A percentile compares a stretch with the other conserved stretches of the same genome.
These are phyloP conservation scores for Neogale vison DNA, from an alignment of 2,113 vertebrate species.

Conservation along the genomic window DNA sequence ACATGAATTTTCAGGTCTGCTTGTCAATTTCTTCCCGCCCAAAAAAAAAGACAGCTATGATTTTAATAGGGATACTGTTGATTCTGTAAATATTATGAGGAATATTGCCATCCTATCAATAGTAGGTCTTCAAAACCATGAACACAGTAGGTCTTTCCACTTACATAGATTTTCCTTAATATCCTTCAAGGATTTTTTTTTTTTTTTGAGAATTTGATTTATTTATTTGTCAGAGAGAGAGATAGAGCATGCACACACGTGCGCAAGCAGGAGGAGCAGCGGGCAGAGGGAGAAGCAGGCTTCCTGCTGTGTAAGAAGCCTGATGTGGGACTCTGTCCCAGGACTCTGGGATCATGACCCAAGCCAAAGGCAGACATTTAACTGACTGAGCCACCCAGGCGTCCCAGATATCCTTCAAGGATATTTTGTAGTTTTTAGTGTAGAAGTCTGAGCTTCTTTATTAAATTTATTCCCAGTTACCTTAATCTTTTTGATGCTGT, in stretches of 20 bases:
- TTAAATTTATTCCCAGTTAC: neutral
- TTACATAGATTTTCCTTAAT: neutral
- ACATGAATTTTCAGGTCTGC: neutral
- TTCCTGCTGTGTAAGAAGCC: no score
- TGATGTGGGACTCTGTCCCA: no score
- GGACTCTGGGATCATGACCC: no score
- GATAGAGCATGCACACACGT: no score
- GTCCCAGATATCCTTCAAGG: no score
- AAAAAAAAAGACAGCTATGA: neutral
- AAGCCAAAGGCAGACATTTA: no score
- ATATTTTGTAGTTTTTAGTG: no score
- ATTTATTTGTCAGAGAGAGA: no score
- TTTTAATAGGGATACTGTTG: neutral
- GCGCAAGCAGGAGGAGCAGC: no score
- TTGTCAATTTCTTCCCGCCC: neutral
- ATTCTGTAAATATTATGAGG: neutral
- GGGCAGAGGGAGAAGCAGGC: no score
- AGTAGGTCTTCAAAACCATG: neutral
- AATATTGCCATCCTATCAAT: neutral
- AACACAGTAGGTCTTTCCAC: neutral
- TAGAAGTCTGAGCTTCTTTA: neutral
- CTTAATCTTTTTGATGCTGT: neutral
- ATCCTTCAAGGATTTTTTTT: neutral
- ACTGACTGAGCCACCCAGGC: no score
- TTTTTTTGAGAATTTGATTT: no score